These are phyloP conservation scores for Ceratosolen fusciceps DNA, from an alignment of 1,140 invertebrate species.

Conservation along the genomic window DNA sequence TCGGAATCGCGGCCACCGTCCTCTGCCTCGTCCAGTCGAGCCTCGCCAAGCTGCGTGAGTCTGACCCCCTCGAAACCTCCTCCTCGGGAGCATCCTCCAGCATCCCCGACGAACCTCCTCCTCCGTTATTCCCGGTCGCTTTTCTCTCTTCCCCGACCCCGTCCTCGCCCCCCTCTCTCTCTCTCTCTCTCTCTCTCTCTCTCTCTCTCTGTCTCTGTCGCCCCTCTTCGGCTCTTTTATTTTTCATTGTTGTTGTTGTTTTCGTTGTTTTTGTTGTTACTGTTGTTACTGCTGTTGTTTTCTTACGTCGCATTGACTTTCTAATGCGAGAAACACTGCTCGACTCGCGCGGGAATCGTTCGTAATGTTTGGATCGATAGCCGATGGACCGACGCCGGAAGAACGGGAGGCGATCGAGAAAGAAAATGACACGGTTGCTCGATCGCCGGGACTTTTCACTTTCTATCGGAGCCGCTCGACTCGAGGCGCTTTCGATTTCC, in stretches of 20 bases:
- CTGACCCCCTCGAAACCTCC: background rate
- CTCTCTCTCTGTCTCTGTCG: too few species aligned
- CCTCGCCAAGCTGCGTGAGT: conserved; percentile 43
- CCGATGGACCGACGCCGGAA: conserved; percentile 34
- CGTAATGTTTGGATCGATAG: conserved; percentile 36
- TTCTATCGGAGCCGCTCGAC: conserved; percentile 54
- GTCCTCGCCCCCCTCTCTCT: background rate
- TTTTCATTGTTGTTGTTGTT: too few species aligned
- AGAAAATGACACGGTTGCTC: conserved; percentile 28
- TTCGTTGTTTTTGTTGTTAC: too few species aligned
- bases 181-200: too few species aligned
- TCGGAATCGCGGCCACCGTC: conserved; percentile 1
- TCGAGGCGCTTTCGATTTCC: conserved; percentile 64
- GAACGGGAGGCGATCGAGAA: background rate
- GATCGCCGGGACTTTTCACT: conserved; percentile 56
- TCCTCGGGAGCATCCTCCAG: too few species aligned
- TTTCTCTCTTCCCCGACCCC: background rate
- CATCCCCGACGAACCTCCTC: background rate
- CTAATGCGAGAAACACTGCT: conserved; percentile 5
- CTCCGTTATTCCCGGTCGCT: background rate
- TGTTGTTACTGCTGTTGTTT: too few species aligned
- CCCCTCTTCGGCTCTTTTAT: too few species aligned
- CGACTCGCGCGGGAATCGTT: conserved; percentile 21
- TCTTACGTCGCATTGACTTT: conserved; percentile 28
- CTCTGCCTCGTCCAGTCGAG: conserved; percentile 1